Conservation (phyloP, 2,113 vertebrate species). For the Catharus bicknelli region DNA sequence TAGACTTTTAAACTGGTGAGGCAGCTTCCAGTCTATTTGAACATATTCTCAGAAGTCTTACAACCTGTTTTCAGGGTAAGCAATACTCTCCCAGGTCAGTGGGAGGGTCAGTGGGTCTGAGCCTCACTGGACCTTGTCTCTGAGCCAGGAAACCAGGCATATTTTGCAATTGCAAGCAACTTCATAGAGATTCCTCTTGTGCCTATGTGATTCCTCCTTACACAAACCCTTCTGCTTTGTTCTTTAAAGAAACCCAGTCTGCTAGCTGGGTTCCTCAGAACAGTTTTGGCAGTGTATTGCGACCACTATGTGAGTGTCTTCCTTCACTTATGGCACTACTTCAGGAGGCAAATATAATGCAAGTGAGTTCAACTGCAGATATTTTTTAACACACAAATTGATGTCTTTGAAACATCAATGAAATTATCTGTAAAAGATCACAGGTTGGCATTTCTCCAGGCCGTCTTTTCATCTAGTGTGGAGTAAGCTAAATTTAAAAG, state of each 20-base stretch:
- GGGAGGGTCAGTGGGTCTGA: rapidly evolving
- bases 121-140: background rate
- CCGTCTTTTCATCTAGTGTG: background rate
- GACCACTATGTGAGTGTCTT: background rate
- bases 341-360: background rate
- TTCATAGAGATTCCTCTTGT: background rate
- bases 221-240: background rate
- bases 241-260: background rate
- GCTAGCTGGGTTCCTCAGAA: background rate
- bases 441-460: background rate
- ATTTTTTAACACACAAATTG: background rate
- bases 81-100: background rate
- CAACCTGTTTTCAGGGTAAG: background rate
- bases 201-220: background rate
- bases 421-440: background rate
- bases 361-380: background rate
- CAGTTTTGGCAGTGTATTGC: background rate
- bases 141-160: background rate
- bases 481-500: background rate
- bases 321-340: background rate
- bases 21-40: background rate
- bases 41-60: background rate
- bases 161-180: background rate
- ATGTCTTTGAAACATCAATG: background rate
- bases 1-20: background rate